phyloP scores from a whole-genome alignment of 2,888 invertebrate genomes.

The Eumerus sabulonum region DNA sequence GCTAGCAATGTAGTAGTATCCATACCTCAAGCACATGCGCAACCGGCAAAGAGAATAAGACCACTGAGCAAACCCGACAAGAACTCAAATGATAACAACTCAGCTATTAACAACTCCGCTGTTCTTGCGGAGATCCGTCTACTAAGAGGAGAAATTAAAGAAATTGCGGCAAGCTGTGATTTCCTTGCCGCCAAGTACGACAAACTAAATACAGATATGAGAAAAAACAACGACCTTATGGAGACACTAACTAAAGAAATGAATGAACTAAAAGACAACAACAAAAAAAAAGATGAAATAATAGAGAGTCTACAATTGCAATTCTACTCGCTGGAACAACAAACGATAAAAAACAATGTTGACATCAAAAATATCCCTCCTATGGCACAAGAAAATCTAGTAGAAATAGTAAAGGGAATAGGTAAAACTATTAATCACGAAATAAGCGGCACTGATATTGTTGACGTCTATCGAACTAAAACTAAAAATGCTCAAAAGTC shows the following conservation, averaged over 20 bases:
- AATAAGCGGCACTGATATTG: conserved; percentile 10
- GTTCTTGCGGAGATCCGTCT: not conserved
- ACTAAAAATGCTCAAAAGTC: conserved; percentile 26
- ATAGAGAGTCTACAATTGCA: conserved; percentile 35
- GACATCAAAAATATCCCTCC: conserved; percentile 27
- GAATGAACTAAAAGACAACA: conserved; percentile 17
- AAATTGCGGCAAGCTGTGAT: conserved; percentile 8
- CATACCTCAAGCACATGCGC: not conserved
- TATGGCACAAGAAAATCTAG: conserved; percentile 16
- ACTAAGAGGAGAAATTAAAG: not conserved
- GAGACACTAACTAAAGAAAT: conserved; percentile 1
- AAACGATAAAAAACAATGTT: conserved; percentile 26
- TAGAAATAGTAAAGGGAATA: conserved; percentile 17
- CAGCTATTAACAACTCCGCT: conserved; percentile 1
- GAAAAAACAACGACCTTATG: conserved; percentile 5
- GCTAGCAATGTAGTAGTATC: not conserved
- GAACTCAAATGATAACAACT: not conserved
- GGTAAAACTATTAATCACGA: conserved; percentile 17
- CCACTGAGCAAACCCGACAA: not conserved
- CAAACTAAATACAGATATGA: not conserved
- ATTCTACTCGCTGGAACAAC: conserved; percentile 28
- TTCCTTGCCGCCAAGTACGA: conserved; percentile 11
- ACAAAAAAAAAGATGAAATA: conserved; percentile 19
- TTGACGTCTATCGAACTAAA: conserved; percentile 22
- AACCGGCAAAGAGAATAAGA: not conserved